Evolutionary conservation across 1,140 invertebrate species (phyloP).

Genomic region (Chionoecetes opilio): DNA sequence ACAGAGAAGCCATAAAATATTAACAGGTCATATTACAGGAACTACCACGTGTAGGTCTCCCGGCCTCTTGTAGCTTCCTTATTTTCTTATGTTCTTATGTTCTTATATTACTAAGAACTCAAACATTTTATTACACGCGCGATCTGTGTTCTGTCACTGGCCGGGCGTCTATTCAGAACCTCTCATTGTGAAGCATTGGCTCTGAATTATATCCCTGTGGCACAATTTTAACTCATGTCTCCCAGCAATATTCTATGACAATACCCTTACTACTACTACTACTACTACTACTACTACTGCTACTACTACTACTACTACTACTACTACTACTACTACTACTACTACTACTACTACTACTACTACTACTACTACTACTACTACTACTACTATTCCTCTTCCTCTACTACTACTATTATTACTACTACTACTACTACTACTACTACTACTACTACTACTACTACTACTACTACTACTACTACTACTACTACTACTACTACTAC

Average conservation of each 20-base stretch:
- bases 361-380: background rate
- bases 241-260: background rate
- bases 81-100: too few relatives aligned
- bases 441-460: conserved; percentile 17
- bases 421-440: conserved; percentile 13
- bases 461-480: conserved; percentile 1
- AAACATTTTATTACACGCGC: background rate
- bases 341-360: conserved; percentile 13
- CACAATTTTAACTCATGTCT: background rate
- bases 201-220: too few relatives aligned
- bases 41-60: too few relatives aligned
- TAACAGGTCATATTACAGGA: too few relatives aligned
- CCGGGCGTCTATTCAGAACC: background rate
- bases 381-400: too few relatives aligned
- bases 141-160: background rate
- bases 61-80: too few relatives aligned
- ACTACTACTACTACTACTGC: conserved; percentile 9
- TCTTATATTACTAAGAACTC: too few relatives aligned
- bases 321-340: conserved; percentile 3
- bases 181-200: background rate
- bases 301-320: conserved; percentile 15
- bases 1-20: too few relatives aligned
- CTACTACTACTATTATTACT: background rate
- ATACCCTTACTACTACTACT: background rate
- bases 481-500: background rate